A percentile compares a stretch with the other conserved stretches of the same genome.
Conservation (phyloP, 2,113 vertebrate species). For the Pluvialis apricaria region DNA sequence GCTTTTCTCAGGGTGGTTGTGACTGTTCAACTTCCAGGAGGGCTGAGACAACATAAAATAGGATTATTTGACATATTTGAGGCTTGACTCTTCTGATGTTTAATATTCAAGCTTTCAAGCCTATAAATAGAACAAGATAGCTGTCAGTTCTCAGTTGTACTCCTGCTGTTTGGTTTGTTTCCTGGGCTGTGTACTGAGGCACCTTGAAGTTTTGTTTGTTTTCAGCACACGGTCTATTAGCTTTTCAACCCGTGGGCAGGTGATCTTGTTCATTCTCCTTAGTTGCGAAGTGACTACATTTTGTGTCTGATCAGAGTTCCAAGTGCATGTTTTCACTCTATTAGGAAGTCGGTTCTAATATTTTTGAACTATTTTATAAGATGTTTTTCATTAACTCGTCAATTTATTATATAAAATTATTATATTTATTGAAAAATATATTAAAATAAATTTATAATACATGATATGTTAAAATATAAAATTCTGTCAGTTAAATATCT, state of each 20-base stretch:
- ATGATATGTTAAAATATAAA: neutral
- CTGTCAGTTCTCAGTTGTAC: neutral
- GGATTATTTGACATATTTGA: neutral
- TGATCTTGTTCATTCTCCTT: neutral
- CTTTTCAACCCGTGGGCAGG: neutral
- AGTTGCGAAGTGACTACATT: neutral
- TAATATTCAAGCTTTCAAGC: neutral
- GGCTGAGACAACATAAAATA: neutral
- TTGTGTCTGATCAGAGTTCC: neutral
- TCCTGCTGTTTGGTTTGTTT: neutral
- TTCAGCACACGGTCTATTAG: neutral
- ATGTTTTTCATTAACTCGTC: neutral
- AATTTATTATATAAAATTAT: neutral
- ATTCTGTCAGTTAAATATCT: neutral
- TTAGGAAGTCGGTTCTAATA: neutral
- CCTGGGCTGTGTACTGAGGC: neutral
- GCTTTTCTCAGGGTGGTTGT: neutral
- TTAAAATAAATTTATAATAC: neutral
- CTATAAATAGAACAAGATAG: neutral
- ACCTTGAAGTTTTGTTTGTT: neutral
- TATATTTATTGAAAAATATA: neutral
- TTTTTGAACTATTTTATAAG: neutral
- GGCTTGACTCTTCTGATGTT: neutral
- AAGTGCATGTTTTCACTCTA: neutral
- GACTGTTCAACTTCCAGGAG: neutral